phyloP scores from a whole-genome alignment of 2,888 invertebrate species.

The Anorthoa munda region DNA sequence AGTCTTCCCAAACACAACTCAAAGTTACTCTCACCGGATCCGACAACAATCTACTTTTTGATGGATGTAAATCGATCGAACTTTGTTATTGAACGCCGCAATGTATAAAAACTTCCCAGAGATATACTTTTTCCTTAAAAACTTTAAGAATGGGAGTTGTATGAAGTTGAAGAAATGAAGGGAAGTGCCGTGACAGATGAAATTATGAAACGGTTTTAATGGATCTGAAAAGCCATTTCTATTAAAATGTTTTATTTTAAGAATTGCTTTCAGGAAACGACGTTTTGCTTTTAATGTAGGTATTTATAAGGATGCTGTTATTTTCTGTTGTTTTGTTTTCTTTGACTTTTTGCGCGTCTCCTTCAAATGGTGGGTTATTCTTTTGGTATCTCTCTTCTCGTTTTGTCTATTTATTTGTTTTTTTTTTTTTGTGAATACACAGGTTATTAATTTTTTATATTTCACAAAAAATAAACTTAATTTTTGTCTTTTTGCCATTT shows the following conservation, averaged over 20 bases:
- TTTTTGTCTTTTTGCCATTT: no score
- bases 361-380: neutral
- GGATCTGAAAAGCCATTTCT: slow-evolving; percentile 53
- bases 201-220: slow-evolving; percentile 62
- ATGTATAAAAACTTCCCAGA: slow-evolving; percentile 67
- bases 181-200: slow-evolving; percentile 57
- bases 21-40: slow-evolving; percentile 50
- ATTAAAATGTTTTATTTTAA: slow-evolving; percentile 38
- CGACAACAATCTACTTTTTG: slow-evolving; percentile 74
- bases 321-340: neutral
- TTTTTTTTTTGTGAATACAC: no score
- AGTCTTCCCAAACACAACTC: slow-evolving; percentile 42
- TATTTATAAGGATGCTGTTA: neutral
- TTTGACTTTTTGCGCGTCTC: neutral
- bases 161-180: slow-evolving; percentile 66
- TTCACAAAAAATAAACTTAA: no score
- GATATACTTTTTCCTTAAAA: slow-evolving; percentile 66
- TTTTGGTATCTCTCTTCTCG: neutral
- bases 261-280: slow-evolving; percentile 19
- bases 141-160: slow-evolving; percentile 65
- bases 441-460: no score
- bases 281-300: neutral
- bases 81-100: slow-evolving; percentile 75
- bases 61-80: slow-evolving; percentile 78
- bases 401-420: neutral